Evolutionary conservation across 2,888 invertebrate species (phyloP), one percentile per base, ranked within the genome.

Genomic region (Liopterus haemorrhoidalis): DNA sequence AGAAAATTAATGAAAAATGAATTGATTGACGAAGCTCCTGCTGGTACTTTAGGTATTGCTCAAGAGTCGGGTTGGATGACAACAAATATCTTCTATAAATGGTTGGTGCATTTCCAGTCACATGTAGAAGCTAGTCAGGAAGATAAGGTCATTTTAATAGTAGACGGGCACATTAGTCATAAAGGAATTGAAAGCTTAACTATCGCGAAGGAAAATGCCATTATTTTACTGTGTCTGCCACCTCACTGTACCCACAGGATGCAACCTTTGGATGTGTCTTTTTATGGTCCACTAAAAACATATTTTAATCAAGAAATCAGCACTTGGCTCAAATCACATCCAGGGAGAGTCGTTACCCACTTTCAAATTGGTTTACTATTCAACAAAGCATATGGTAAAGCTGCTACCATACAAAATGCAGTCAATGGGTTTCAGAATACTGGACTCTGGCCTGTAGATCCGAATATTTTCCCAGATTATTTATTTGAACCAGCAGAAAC

Each of bases 101-200:
- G 50, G 53, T 20, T 55, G 11, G 22, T 41, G 6, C 54, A 51
- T 39, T 55, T 55, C 38, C 32, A 46, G 2, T 41, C 43, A 36
- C 46, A 42, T 35, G 25, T 25, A 3, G 48, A 49, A 37, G 32
- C 50, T 8, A 38, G 40, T 12, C 18, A 3, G 21, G 46, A 48
- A 14, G 39, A 49, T 6, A 48, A 42, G 6, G 49, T 55, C 24
- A 49, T 64, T 22, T 37, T 66, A 11, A 54, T 66, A 14, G 41
- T 65, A 9, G 65, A 67, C 54, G 63, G 63, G 8, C 65, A 67
- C 37, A 12, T 40, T 2, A 54, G 50, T 30, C 55, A 54, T 20
- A 54, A 53, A 48, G 24, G 58, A 37, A 27, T 61, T 12, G 54
- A 58, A 20, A 37, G 57, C 4, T 51, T 66, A n/a, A 52, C 55